Base-by-base conservation (phyloP, 2,797 vertebrate species). In the Centroberyx gerrardi region DNA sequence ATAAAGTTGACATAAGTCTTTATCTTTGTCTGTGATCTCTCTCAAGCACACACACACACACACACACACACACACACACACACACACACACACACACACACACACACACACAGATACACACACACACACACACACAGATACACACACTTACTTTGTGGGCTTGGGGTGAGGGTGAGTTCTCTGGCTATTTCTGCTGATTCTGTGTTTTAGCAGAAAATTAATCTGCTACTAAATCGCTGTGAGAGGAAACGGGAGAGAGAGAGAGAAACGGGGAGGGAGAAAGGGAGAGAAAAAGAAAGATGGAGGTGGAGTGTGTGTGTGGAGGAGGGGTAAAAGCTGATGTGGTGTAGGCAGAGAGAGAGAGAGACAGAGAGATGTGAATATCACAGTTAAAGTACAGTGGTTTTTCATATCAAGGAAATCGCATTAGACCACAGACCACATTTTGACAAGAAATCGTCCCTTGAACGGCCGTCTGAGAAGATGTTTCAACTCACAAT, bases 161-260 rank as follows among this genome's bases (percentile, higher is more conserved):
- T 81, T 40, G 2, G 33, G 58, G 55, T 67, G 71, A 36, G 49
- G 74, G 38, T 3, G 52, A 72, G 46, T 58, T 49, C 56, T 56
- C 81, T 31, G 3, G 29, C 75, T 60, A 28, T 86, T 68, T 80
- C 62, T 85, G 76, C 74, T 81, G 66, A 78, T 77, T 84, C 79
- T 31, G 54, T 83, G 72, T 88, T 91, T 90, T 56, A 87, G 82
- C 62, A 78, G 80, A 80, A 87, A 87, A 88, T 74, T 4, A 87
- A 88, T 89, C 70, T 74, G 72, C 74, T 55, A 65, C 72, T 66
- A 79, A 82, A 88, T 85, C 77, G 53, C 69, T 62, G 72, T 68
- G 74, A 83, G 66, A 78, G 46, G 53, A 82, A 70, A 14, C 13
- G 12, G 46, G 18, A 17, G 54, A 54, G 72, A 67, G 29, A 49